Evolutionary conservation across 2,888 invertebrate genomes (phyloP).

Genomic region (Cataglyphis cursor): DNA sequence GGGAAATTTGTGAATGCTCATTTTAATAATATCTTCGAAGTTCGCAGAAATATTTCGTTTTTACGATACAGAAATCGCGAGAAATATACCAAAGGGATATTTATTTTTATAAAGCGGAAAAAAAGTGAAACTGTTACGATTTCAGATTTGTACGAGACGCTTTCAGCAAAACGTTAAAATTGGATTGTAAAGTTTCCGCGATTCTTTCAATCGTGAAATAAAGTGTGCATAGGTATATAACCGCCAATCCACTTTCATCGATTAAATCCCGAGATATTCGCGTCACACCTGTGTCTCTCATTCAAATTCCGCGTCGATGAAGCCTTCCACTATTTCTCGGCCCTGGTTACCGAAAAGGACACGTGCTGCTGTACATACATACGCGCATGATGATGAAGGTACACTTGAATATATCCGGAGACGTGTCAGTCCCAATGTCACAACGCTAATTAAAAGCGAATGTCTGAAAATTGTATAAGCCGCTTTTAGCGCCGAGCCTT

Average conservation of each 20-base stretch:
- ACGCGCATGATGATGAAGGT: constrained; percentile 59
- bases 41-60: background rate
- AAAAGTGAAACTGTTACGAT: constrained; percentile 23
- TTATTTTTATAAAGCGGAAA: constrained; percentile 3
- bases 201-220: constrained; percentile 30
- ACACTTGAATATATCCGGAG: constrained; percentile 65
- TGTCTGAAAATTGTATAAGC: constrained; percentile 67
- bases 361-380: constrained; percentile 12
- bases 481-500: constrained; percentile 73
- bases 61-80: background rate
- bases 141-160: background rate
- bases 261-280: constrained; percentile 58
- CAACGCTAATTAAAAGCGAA: constrained; percentile 79
- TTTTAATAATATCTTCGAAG: background rate
- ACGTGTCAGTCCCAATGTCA: constrained; percentile 78
- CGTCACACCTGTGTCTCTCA: constrained; percentile 43
- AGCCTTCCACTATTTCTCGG: constrained; percentile 48
- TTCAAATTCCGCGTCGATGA: constrained; percentile 49
- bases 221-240: background rate
- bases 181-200: background rate
- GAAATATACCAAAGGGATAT: background rate
- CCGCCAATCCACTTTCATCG: constrained; percentile 20
- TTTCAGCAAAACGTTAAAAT: constrained; percentile 22
- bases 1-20: background rate
- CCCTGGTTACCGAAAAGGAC: constrained; percentile 30